Base-by-base conservation (phyloP, 2,113 vertebrate species). In the Catagonus wagneri region DNA sequence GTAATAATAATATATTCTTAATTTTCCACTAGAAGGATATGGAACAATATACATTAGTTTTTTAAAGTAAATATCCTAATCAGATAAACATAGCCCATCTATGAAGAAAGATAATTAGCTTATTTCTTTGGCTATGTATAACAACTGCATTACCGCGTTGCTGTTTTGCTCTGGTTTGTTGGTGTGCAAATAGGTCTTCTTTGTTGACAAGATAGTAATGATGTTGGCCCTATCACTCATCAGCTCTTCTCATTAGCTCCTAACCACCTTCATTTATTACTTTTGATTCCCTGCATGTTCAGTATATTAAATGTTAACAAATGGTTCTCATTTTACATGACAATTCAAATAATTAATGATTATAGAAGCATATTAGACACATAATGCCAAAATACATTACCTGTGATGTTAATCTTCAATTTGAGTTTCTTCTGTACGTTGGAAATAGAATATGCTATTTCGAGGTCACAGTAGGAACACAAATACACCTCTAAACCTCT, bases 251-350 rank as follows among this genome's bases (percentile, higher is more conserved):
- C 86, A 83, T 91, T 97, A 95, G 56, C 7, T 69, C 11, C 72
- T 61, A 86, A 50, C 80, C 81, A 93, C 39, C 52, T 95, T 90
- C 75, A 96, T 92, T 93, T 88, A 79, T 93, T 79, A 84, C 29
- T n/a, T 68, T 88, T 56, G 50, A 84, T 65, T 93, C 23, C 34
- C 12, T 20, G 13, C 71, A 66, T 79, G 39, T 94, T 95, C 34
- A 86, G 54, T 86, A 71, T 61, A 90, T 90, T 95, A 93, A 95
- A 91, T 93, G 63, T 83, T 88, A 94, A 96, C 76, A 95, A 95
- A 96, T 90, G 52, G 58, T 89, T 96, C 90, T 89, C 34, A 86
- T 95, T 97, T 96, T 95, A 94, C 58, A 86, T 91, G 88, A 86
- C 58, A 94, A 61, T 94, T 83, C 34, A 79, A 96, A 96, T 95